phyloP scores from a whole-genome alignment of 1,140 invertebrate genomes.

The Thrips palmi region DNA sequence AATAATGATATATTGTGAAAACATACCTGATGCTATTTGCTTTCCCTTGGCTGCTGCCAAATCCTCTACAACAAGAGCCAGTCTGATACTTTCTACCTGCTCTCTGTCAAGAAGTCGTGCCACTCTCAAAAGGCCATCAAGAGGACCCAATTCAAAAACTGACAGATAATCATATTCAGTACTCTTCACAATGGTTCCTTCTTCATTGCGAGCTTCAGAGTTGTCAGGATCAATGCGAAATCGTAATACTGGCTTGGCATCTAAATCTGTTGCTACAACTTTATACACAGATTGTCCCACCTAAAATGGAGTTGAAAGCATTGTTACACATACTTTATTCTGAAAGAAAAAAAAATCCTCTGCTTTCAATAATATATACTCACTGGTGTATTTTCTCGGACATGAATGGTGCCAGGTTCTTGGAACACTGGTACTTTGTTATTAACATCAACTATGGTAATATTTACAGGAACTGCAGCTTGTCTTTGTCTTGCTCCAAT shows the following conservation, averaged over 20 bases:
- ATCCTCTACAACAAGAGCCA: conserved; percentile 67
- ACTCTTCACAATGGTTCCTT: conserved; percentile 44
- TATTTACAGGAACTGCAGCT: conserved; percentile 53
- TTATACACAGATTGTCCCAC: conserved; percentile 48
- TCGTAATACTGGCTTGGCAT: conserved; percentile 52
- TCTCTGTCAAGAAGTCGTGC: conserved; percentile 60
- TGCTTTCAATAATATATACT: conserved; percentile 15
- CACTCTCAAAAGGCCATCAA: conserved; percentile 50
- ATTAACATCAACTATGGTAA: conserved; percentile 76
- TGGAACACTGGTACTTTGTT: conserved; percentile 66
- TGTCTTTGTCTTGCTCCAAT: conserved; percentile 57
- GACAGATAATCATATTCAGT: conserved; percentile 52
- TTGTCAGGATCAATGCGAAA: conserved; percentile 48
- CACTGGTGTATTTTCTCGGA: conserved; percentile 60
- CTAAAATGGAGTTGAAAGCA: conserved; percentile 24
- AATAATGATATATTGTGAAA: conserved; percentile 4
- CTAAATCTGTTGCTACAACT: conserved; percentile 56
- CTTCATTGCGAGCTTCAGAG: conserved; percentile 62
- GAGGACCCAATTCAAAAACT: conserved; percentile 51
- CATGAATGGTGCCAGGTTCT: conserved; percentile 42
- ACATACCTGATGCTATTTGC: conserved; percentile 49
- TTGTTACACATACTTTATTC: too few species aligned
- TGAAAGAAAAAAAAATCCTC: too few species aligned
- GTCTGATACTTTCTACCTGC: conserved; percentile 55
- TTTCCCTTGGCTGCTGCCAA: conserved; percentile 51